phyloP scores from a whole-genome alignment of 2,797 vertebrate species.

The Acrossocheilus wenchowensis region DNA sequence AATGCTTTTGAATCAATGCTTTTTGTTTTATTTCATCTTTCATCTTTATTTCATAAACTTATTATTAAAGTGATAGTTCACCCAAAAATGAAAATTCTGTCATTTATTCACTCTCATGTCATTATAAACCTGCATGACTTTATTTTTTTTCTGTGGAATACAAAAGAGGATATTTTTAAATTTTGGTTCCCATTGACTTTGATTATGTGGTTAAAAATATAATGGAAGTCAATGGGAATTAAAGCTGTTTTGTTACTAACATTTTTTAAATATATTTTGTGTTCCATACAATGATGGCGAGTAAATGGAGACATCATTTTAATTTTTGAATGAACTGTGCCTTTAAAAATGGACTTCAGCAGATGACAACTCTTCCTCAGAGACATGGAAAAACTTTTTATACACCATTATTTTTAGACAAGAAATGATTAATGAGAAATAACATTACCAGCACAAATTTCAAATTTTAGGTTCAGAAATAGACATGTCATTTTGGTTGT shows the following conservation, averaged over 20 bases:
- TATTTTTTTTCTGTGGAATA: neutral
- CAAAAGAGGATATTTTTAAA: neutral
- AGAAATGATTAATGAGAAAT: neutral
- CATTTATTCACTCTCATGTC: neutral
- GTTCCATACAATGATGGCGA: neutral
- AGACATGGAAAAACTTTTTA: neutral
- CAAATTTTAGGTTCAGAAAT: neutral
- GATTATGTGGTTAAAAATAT: neutral
- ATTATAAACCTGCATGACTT: neutral
- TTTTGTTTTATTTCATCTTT: conserved; percentile 64
- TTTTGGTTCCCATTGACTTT: neutral
- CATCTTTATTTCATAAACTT: conserved; percentile 61
- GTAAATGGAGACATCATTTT: neutral
- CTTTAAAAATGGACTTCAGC: neutral
- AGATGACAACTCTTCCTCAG: neutral
- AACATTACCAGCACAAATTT: too few relatives aligned
- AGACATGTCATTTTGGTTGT: neutral
- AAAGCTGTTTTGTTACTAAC: neutral
- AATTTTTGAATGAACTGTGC: neutral
- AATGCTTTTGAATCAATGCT: conserved; percentile 46
- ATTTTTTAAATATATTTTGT: neutral
- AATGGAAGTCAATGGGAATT: neutral
- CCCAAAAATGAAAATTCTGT: neutral
- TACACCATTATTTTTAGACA: neutral
- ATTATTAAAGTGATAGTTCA: conserved; percentile 57